Conservation (phyloP, 2,888 invertebrate genomes). For the Watsonalla binaria region DNA sequence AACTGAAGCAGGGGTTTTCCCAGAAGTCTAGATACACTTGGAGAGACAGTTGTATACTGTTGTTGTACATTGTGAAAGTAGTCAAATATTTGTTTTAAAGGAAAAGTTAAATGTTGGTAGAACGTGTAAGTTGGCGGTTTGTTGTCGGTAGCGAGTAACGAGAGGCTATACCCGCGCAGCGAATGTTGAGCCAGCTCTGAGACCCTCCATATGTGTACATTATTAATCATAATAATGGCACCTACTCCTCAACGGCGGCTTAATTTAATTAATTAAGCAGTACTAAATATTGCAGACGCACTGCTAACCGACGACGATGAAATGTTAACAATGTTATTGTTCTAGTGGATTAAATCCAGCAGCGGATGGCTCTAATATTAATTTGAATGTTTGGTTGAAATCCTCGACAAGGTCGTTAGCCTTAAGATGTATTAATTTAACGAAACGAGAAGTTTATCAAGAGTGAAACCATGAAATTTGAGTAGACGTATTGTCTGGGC, state of each 20-base stretch:
- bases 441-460: conserved; percentile 40
- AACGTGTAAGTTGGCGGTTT: not conserved
- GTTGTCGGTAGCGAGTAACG: conserved; percentile 1
- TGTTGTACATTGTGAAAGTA: not conserved
- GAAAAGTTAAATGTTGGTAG: not conserved
- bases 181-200: conserved; percentile 4
- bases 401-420: conserved; percentile 49
- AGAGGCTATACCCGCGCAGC: conserved; percentile 5
- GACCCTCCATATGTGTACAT: conserved; percentile 28
- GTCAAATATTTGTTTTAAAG: not conserved
- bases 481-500: conserved; percentile 33
- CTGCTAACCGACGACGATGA: conserved; percentile 60
- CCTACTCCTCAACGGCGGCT: conserved; percentile 47
- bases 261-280: conserved; percentile 68
- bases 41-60: not conserved
- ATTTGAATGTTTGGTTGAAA: conserved; percentile 63
- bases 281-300: conserved; percentile 60
- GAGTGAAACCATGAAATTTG: conserved; percentile 37
- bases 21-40: not conserved
- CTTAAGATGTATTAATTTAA: conserved; percentile 55
- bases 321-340: conserved; percentile 72
- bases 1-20: too few species aligned
- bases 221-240: conserved; percentile 67
- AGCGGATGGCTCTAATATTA: conserved; percentile 57
- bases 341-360: conserved; percentile 64